Evolutionary conservation across 2,797 vertebrate genomes (phyloP), one percentile per base, ranked within the genome.

Genomic region (Diplodus sargus): DNA sequence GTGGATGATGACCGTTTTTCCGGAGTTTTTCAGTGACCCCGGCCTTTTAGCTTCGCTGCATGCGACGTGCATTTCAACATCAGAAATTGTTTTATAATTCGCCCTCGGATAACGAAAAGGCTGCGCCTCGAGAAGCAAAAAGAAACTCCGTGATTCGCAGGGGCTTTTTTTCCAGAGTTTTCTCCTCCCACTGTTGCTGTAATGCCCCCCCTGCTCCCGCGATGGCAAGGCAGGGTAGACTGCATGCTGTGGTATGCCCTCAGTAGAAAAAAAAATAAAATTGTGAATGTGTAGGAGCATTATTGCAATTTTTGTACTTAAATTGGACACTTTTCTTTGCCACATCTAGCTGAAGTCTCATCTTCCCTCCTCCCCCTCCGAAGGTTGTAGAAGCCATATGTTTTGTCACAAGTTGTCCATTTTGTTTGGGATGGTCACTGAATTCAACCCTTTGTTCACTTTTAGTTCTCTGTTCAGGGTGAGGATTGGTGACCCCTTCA

Each of bases 231-330:
- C 91, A 92, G 91, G 93, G 90, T 92, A 90, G 91, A 92, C 91
- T 93, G 92, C 94, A 94, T 94, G 93, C 91, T 91, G 92, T 93
- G 90, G 92, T 91, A 92, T 91, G 88, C 91, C 92, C 92, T 92
- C 85, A 93, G 90, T 94, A 94, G 92, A 93, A 28, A 28, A 28
- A 25, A 90, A 88, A 90, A n/a, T n/a, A n/a, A n/a, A 88, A 67
- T 72, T 89, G 92, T 94, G 91, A 93, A 91, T 94, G 90, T 93
- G 86, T 93, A 93, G 92, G 90, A 93, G 89, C 90, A 87, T 91
- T 81, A 88, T 89, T 84, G 89, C 90, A 88, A 87, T 90, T 92
- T 92, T 92, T 92, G 76, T 92, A 92, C 88, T 86, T 84, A 28
- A 76, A 91, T 87, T 85, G 82, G 86, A 90, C 77, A 59, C 70